Conservation (phyloP, 2,888 invertebrate species). For the Chrysopilus asiliformis region DNA sequence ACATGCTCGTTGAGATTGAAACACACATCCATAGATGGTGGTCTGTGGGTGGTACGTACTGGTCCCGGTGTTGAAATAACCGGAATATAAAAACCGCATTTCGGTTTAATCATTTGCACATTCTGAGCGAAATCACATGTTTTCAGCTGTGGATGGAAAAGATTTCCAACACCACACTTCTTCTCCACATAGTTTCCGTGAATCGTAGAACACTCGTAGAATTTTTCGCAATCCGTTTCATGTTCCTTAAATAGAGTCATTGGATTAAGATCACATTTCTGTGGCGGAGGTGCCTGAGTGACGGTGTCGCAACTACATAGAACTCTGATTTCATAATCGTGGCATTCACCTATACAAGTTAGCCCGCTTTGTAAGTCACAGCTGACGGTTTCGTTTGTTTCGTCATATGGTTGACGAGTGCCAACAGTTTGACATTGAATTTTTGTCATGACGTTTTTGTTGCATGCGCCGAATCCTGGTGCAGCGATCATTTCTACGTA, state of each 20-base stretch:
- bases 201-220: conserved; percentile 46
- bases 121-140: conserved; percentile 50
- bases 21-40: too few species aligned
- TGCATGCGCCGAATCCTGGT: conserved; percentile 43
- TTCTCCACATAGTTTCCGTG: conserved; percentile 42
- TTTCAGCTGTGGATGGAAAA: conserved; percentile 51
- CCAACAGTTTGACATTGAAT: conserved; percentile 62
- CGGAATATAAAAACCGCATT: too few species aligned
- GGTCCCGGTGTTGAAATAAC: too few species aligned
- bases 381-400: conserved; percentile 58
- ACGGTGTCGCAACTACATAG: conserved; percentile 45
- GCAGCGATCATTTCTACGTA: conserved; percentile 40
- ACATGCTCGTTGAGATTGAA: too few species aligned
- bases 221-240: conserved; percentile 46
- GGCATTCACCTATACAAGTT: conserved; percentile 52
- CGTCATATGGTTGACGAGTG: conserved; percentile 47
- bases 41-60: too few species aligned
- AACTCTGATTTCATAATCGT: conserved; percentile 73
- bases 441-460: conserved; percentile 46
- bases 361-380: conserved; percentile 64
- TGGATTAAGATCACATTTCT: conserved; percentile 34
- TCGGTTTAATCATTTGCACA: conserved; percentile 45
- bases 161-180: conserved; percentile 46
- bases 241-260: conserved; percentile 42
- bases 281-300: background rate